phyloP scores from a whole-genome alignment of 2,113 vertebrate species.

The Clarias gariepinus region DNA sequence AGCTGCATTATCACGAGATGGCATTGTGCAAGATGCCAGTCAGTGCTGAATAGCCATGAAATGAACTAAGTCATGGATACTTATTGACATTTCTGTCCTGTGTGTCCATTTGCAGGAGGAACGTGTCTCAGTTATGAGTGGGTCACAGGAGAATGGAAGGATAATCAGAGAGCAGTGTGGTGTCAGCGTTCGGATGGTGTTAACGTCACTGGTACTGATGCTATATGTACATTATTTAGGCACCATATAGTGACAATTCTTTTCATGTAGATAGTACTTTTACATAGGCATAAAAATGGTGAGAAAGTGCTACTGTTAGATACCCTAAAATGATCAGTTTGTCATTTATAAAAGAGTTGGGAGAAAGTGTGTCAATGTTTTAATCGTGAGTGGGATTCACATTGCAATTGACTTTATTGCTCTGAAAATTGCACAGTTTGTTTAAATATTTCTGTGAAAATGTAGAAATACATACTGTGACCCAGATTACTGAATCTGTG shows the following conservation, averaged over 20 bases:
- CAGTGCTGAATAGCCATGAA: background rate
- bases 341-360: background rate
- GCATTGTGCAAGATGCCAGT: background rate
- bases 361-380: background rate
- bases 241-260: background rate
- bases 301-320: background rate
- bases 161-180: conserved; percentile 89
- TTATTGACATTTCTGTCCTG: background rate
- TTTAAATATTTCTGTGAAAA: background rate
- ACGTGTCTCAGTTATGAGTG: conserved; percentile 89
- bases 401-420: background rate
- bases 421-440: background rate
- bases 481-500: background rate
- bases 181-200: conserved; percentile 93
- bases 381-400: background rate
- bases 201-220: conserved; percentile 85
- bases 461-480: background rate
- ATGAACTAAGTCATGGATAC: background rate
- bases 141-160: conserved; percentile 86
- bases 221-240: background rate
- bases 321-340: background rate
- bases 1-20: background rate
- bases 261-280: background rate
- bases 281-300: background rate
- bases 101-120: conserved; percentile 75